Evolutionary conservation across 1,140 invertebrate species (phyloP), one percentile per base, ranked within the genome.

Genomic region (Saccostrea cuccullata): DNA sequence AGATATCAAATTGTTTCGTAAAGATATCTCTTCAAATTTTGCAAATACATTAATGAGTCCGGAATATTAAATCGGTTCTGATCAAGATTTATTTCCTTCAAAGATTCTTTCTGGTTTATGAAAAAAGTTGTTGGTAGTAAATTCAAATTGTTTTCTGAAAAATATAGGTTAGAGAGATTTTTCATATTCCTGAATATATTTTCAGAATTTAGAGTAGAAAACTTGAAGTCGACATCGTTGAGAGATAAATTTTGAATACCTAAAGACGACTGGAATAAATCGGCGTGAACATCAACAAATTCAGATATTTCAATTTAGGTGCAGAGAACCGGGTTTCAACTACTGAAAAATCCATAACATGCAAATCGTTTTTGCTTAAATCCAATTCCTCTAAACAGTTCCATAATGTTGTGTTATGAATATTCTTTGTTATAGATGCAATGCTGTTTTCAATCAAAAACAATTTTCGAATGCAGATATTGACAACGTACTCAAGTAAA

Each of bases 401-500:
- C 60, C 60, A 67, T 67, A 67, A 67, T 20, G 60, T 67, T 67
- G 60, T 67, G 60, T 20, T 67, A 67, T 67, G 23, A n/a, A 67
- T 67, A 67, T 67, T 67, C 20, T 20, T 67, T 23, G 20, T 67
- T 23, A 67, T 11, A 20, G 23, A 9, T n/a, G 5, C 23, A n/a
- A 67, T 67, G 6, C 6, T 23, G 60, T 67, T 67, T n/a, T 67
- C 23, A n/a, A 20, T 23, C 60, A 67, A 67, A n/a, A 23, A 67
- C 1, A 67, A 20, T n/a, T 20, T 23, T 23, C 60, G 15, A n/a
- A 67, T 20, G n/a, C 60, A 67, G 15, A 67, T 67, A 23, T 20
- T 67, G 9, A 67, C 23, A 9, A 20, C 20, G 23, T n/a, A 20
- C n/a, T 67, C 60, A 20, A 67, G 20, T 67, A 23, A 67, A 13